Evolutionary conservation across 2,113 vertebrate species (phyloP), one percentile per base, ranked within the genome.

Genomic region (Platysteira castanea): DNA sequence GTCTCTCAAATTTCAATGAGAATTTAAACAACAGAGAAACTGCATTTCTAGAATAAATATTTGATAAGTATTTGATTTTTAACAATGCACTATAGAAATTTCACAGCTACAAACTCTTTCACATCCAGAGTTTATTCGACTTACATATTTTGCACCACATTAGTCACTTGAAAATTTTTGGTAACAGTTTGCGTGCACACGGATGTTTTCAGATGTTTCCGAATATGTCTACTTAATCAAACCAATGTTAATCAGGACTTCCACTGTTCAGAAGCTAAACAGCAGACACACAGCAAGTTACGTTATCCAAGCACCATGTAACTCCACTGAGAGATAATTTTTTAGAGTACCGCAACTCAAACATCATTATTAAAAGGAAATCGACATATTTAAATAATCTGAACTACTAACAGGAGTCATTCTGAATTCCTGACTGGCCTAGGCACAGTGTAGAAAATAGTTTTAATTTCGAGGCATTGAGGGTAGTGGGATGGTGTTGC

Each of bases 381-480:
- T 10, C 0, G 0, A 42, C 7, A 8, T 1, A 24, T 41, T 53
- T 54, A 35, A 67, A 37, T n/a, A 44, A 69, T 11, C 3, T 14
- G 12, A 77, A 41, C 28, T 30, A 33, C 15, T 46, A 59, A 35
- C 0, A 28, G 56, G 15, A 61, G 33, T 14, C 15, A 37, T 26
- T 71, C 28, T 7, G 54, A 88, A 74, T 42, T 75, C 49, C 75
- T 50, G 28, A 22, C 20, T 16, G 83, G 82, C 54, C 71, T 15
- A 33, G 27, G 9, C n/a, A 46, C n/a, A 37, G 47, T 0, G 6
- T 3, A 64, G 53, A 49, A 56, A 60, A 42, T 0, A 56, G 37
- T 8, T 73, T 64, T 53, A 19, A 59, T 49, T 68, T 37, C 59
- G 37, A 60, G 69, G 68, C 19, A 28, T 2, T 41, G n/a, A 52